Evolutionary conservation across 1,140 invertebrate genomes (phyloP), one percentile per base, ranked within the genome.

Genomic region (Zaprionus capensis): DNA sequence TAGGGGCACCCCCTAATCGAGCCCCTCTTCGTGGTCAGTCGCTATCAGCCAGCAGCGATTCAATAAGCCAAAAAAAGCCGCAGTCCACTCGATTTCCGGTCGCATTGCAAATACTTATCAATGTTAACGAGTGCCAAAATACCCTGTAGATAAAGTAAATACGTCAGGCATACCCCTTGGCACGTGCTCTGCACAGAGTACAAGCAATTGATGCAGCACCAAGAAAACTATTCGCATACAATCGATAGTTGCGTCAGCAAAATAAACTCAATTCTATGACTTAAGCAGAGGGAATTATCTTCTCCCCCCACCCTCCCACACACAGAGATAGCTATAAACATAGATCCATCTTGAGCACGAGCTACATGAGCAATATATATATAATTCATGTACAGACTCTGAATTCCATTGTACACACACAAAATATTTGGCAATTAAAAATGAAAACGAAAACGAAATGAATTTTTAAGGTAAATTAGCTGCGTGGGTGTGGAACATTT

Each of bases 391-490:
- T 80, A 69, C 55, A 68, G 53, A 78, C 76, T 64, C 62, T 68
- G 41, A 73, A 68, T 64, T 68, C 26, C 62, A 77, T 73, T 73
- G 63, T 78, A 59, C 59, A 74, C 59, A 74, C 66, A 69, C 66
- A 69, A 66, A 71, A 78, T 78, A 78, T 77, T 80, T 74, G 74
- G 63, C 69, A 67, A 80, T 71, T 73, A 64, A 76, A 71, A 76
- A 70, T 28, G 17, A 74, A 62, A 73, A 55, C 22, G 26, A 63
- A 59, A 75, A 58, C 53, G 74, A 86, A 81, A 81, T 77, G 64
- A 82, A 86, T 85, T 88, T 88, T 76, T 81, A 90, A 88, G 84
- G 84, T 87, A 87, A 87, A 84, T 88, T 84, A 78, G 79, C 78
- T 70, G 72, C 72, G 80, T 87, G 82, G 82, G 74, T 49, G 69